Conservation (phyloP, 2,797 vertebrate species). For the Eleutherodactylus coqui region DNA sequence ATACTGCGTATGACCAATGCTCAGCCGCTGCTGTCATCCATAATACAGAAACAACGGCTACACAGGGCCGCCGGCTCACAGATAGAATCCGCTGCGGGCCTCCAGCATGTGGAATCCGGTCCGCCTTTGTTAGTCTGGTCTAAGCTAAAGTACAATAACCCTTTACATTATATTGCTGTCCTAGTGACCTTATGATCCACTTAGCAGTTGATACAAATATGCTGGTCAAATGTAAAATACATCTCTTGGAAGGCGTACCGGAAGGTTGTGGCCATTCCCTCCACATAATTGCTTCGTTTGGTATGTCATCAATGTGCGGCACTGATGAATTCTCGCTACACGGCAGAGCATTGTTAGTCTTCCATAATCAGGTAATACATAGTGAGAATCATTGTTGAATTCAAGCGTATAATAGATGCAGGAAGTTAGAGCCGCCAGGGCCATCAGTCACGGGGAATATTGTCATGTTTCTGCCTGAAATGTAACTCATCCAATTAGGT, state of each 20-base stretch:
- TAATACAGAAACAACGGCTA: too few species aligned
- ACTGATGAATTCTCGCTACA: constrained; percentile 19
- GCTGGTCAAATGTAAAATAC: constrained; percentile 15
- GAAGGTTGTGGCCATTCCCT: constrained; percentile 18
- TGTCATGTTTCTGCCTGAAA: constrained; percentile 44
- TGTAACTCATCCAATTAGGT: constrained; percentile 50
- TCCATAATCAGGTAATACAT: constrained; percentile 14
- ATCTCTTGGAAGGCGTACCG: not conserved
- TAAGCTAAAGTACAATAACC: not conserved
- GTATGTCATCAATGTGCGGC: constrained; percentile 1
- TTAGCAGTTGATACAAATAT: not conserved
- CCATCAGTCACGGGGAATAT: constrained; percentile 49
- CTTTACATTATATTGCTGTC: not conserved
- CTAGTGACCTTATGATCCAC: not conserved
- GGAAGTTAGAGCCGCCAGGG: constrained; percentile 21
- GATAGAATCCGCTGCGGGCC: too few species aligned
- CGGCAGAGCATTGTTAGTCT: constrained; percentile 41
- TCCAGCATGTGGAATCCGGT: too few species aligned
- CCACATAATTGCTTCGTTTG: constrained; percentile 32
- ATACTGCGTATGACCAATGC: too few species aligned
- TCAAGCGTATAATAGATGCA: constrained; percentile 46
- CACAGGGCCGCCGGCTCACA: too few species aligned
- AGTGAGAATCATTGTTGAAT: constrained; percentile 42
- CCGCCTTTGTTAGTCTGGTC: too few species aligned
- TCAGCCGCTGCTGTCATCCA: too few species aligned